These are phyloP conservation scores for Cataglyphis hispanica DNA, from an alignment of 1,140 invertebrate species.

Conservation along the genomic window DNA sequence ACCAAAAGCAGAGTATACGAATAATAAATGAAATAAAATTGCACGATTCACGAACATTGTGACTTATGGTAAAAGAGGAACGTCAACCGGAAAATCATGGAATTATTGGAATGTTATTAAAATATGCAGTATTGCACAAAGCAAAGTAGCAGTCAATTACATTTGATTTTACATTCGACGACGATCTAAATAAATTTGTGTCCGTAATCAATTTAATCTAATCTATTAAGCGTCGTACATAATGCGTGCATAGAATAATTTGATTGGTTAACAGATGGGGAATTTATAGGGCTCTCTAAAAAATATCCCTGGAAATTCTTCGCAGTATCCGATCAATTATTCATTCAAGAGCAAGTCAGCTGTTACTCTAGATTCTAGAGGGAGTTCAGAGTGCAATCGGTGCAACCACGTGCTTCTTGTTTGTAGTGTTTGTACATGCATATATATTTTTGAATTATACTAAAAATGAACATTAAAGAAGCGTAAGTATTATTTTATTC, in stretches of 20 bases:
- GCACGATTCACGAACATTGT: slow-evolving; percentile 52
- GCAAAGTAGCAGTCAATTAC: background rate
- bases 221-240: background rate
- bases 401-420: no score
- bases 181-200: background rate
- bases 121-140: background rate
- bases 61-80: slow-evolving; percentile 30
- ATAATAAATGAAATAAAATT: slow-evolving; percentile 65
- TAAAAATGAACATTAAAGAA: slow-evolving; percentile 77
- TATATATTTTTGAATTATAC: background rate
- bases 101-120: slow-evolving; percentile 29
- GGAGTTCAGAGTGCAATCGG: no score
- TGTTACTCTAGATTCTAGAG: no score
- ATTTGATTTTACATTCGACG: no score
- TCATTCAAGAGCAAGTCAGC: background rate
- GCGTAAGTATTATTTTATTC: slow-evolving; percentile 70
- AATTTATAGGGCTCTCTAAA: background rate
- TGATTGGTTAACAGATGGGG: slow-evolving; percentile 20
- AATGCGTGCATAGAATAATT: background rate
- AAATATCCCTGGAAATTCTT: background rate
- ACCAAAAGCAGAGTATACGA: slow-evolving; percentile 66
- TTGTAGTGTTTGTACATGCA: no score
- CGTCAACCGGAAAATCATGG: background rate
- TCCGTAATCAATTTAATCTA: background rate
- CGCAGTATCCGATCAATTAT: background rate